Percentiles rank a stretch among this genome's conserved stretches.
Evolutionary conservation across 1,140 invertebrate species (phyloP).

Genomic region (Dryas iulia): DNA sequence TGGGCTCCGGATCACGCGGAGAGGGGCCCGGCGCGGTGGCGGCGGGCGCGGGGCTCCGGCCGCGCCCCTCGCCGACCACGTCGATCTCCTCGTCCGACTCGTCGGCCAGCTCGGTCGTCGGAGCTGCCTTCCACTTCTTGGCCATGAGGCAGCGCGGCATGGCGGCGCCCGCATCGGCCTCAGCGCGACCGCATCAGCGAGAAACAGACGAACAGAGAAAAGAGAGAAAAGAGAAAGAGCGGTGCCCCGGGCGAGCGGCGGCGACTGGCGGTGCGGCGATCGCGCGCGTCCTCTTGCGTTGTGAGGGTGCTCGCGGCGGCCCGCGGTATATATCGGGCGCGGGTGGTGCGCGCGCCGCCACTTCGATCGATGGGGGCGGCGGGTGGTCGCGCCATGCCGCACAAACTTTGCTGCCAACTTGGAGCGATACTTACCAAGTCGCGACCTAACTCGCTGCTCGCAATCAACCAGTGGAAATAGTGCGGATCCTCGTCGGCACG

Average conservation of each 20-base stretch:
- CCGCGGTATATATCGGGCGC: constrained; percentile 69
- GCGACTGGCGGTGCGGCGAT: constrained; percentile 73
- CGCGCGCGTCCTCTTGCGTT: constrained; percentile 80
- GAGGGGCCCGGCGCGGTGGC: constrained; percentile 73
- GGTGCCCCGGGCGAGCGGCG: constrained; percentile 78
- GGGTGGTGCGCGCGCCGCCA: constrained; percentile 67
- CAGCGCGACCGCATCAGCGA: constrained; percentile 71
- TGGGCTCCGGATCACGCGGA: constrained; percentile 73
- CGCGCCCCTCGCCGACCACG: constrained; percentile 84
- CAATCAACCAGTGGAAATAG: constrained; percentile 64
- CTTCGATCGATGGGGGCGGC: constrained; percentile 67
- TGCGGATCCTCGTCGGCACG: constrained; percentile 9
- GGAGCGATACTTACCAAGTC: constrained; percentile 51
- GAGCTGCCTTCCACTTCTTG: constrained; percentile 94
- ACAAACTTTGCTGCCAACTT: constrained; percentile 68
- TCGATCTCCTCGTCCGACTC: constrained; percentile 92
- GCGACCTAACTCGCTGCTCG: constrained; percentile 46
- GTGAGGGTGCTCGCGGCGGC: constrained; percentile 62
- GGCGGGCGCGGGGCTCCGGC: constrained; percentile 77
- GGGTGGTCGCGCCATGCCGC: constrained; percentile 50
- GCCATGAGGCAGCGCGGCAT: constrained; percentile 95
- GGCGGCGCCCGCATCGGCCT: constrained; percentile 78
- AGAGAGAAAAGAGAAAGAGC: constrained; percentile 76
- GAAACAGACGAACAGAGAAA: constrained; percentile 77
- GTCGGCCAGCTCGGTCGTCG: constrained; percentile 86